phyloP scores from a whole-genome alignment of 2,888 invertebrate genomes.

The Galerucella pusilla region DNA sequence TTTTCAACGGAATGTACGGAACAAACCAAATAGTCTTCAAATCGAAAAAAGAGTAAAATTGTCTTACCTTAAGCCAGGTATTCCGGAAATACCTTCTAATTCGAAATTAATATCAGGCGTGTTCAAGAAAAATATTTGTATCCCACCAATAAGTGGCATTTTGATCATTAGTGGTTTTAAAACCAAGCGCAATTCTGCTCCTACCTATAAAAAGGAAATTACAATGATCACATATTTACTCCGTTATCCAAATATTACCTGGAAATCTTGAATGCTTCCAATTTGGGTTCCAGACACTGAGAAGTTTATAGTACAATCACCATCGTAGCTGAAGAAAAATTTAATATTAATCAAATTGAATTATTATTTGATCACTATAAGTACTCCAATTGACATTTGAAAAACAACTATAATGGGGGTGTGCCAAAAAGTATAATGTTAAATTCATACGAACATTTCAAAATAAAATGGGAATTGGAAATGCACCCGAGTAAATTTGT shows the following conservation, averaged over 20 bases:
- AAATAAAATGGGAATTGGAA: too few species aligned
- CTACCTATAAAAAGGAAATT: slow-evolving; percentile 48
- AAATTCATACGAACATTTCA: too few species aligned
- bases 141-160: slow-evolving; percentile 92
- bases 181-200: slow-evolving; percentile 72
- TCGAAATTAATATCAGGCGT: slow-evolving; percentile 96
- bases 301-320: slow-evolving; percentile 95
- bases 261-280: slow-evolving; percentile 83
- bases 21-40: too few species aligned
- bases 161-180: slow-evolving; percentile 91
- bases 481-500: too few species aligned
- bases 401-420: too few species aligned
- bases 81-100: slow-evolving; percentile 92
- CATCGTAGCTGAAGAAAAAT: slow-evolving; percentile 79
- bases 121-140: slow-evolving; percentile 95
- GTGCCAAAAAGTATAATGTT: too few species aligned
- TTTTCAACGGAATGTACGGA: too few species aligned
- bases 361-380: too few species aligned
- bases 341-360: too few species aligned
- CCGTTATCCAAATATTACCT: slow-evolving; percentile 63
- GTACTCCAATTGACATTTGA: too few species aligned
- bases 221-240: background rate
- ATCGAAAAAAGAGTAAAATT: background rate
- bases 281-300: slow-evolving; percentile 80
- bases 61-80: slow-evolving; percentile 88